These are phyloP conservation scores for Hirtodrosophila trivittata DNA, from an alignment of 2,888 invertebrate species.

Conservation along the genomic window DNA sequence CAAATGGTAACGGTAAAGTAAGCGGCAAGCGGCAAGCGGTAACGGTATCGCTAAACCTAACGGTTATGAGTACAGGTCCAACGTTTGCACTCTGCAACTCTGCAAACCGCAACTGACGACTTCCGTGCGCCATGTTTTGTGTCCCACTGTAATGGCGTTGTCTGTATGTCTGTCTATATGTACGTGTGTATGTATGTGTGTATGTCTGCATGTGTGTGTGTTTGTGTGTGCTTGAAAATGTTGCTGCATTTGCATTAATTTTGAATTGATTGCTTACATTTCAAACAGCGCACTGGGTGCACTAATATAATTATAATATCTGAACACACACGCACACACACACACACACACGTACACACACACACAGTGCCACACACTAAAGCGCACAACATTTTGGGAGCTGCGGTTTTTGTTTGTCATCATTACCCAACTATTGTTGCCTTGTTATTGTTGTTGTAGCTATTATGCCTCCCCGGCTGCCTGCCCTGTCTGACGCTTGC, in stretches of 20 bases:
- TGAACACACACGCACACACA: conserved; percentile 7
- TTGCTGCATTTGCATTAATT: conserved; percentile 80
- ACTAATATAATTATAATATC: conserved; percentile 80
- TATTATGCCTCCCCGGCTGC: conserved; percentile 23
- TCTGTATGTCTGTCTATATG: background rate
- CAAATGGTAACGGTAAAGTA: conserved; percentile 36
- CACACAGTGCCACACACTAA: background rate
- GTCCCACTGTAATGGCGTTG: conserved; percentile 43
- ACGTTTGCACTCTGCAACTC: conserved; percentile 53
- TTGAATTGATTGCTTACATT: conserved; percentile 80
- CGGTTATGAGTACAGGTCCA: conserved; percentile 25
- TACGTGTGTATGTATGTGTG: conserved; percentile 6
- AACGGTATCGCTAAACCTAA: conserved; percentile 1
- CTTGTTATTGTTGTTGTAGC: conserved; percentile 33
- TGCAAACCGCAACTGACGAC: conserved; percentile 73
- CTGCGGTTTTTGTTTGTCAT: conserved; percentile 77
- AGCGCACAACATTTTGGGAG: conserved; percentile 35
- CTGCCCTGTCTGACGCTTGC: conserved; percentile 39
- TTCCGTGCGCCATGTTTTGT: conserved; percentile 76
- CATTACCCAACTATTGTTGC: conserved; percentile 74
- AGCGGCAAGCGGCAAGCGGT: conserved; percentile 20
- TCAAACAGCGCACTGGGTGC: conserved; percentile 52
- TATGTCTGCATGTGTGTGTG: conserved; percentile 8
- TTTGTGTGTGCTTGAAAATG: conserved; percentile 50
- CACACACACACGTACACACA: conserved; percentile 10